Evolutionary conservation across 2,888 invertebrate genomes (phyloP).

Genomic region (Drosophila cognata): DNA sequence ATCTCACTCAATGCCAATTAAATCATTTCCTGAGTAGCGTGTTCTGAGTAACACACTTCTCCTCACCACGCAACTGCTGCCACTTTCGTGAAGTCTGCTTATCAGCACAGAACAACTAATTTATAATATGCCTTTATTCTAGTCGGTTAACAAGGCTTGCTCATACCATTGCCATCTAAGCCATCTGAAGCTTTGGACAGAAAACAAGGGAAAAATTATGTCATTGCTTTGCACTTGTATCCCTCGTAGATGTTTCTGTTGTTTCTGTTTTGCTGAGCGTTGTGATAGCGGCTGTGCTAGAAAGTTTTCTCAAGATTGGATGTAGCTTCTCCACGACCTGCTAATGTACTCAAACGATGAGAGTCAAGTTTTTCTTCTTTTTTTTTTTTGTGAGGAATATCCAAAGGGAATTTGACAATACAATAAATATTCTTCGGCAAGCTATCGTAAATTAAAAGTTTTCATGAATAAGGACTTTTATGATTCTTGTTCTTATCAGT

Average conservation of each 20-base stretch:
- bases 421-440: neutral
- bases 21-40: conserved; percentile 71
- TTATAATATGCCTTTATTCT: conserved; percentile 59
- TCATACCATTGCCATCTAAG: conserved; percentile 48
- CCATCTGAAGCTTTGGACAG: conserved; percentile 2
- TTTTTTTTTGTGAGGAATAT: conserved; percentile 3
- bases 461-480: neutral
- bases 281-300: conserved; percentile 30
- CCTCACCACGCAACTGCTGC: conserved; percentile 4
- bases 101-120: conserved; percentile 63
- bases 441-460: conserved; percentile 1
- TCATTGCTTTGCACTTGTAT: conserved; percentile 46
- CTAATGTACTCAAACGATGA: conserved; percentile 24
- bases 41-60: conserved; percentile 35
- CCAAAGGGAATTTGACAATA: conserved; percentile 3
- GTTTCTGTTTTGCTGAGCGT: conserved; percentile 22
- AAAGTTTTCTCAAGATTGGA: conserved; percentile 33
- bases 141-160: conserved; percentile 35
- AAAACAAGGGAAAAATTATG: conserved; percentile 57
- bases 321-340: conserved; percentile 12
- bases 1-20: conserved; percentile 51
- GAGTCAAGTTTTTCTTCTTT: neutral
- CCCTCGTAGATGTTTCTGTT: conserved; percentile 8
- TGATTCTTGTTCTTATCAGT: neutral
- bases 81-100: conserved; percentile 53